Evolutionary conservation across 1,140 invertebrate species (phyloP).

Genomic region (Uloborus diversus): DNA sequence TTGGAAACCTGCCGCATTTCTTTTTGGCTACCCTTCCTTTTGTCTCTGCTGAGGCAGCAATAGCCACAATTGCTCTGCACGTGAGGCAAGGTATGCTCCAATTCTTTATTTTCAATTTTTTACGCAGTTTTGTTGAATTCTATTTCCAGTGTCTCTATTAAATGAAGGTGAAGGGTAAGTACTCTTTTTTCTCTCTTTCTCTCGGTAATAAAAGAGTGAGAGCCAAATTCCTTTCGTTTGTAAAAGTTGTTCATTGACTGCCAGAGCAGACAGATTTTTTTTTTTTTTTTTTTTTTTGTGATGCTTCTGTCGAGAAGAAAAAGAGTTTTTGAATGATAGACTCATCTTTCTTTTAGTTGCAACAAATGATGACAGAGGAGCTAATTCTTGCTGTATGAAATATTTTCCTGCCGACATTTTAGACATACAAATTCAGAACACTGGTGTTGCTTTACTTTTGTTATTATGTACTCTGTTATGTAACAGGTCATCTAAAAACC

Average conservation of each 20-base stretch:
- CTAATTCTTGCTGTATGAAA: no score
- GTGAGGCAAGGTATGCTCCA: background rate
- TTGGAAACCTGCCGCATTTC: constrained; percentile 7
- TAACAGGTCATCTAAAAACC: no score
- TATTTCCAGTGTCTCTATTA: constrained; percentile 21
- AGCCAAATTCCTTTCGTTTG: constrained; percentile 54
- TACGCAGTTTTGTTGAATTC: background rate
- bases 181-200: no score
- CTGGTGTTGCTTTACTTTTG: no score
- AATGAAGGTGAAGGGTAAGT: constrained; percentile 41
- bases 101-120: constrained; percentile 3
- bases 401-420: no score
- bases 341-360: no score
- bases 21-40: constrained; percentile 24
- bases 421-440: no score
- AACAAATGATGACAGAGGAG: no score
- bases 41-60: constrained; percentile 25
- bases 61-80: constrained; percentile 17
- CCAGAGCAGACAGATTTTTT: background rate
- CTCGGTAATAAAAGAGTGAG: constrained; percentile 14
- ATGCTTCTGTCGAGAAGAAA: no score
- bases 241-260: constrained; percentile 43
- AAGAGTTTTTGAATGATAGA: no score
- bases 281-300: no score
- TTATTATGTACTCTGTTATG: no score